Evolutionary conservation across 2,888 invertebrate genomes (phyloP), one percentile per base, ranked within the genome.

Genomic region (Chloroclystis v-ata): DNA sequence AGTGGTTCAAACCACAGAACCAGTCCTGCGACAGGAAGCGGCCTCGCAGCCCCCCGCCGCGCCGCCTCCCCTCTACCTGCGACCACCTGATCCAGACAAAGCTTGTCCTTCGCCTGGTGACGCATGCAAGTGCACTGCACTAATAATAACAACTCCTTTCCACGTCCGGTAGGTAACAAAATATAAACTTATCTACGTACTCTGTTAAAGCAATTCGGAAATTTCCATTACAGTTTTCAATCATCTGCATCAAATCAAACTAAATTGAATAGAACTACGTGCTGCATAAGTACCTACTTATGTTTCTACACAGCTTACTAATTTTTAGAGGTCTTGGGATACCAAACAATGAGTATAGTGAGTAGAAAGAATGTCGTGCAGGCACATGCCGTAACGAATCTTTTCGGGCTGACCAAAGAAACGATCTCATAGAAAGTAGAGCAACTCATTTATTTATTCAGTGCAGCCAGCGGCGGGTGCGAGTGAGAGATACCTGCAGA

Each of bases 391-490:
- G 42, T 61, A 60, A 60, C 65, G 53, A 67, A 67, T 69, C 72
- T 73, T 78, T 74, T 80, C 38, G 77, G 72, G 65, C 72, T 66
- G 75, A 77, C 77, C 75, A 82, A 83, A 84, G 79, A 84, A 84
- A 83, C 79, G 73, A 84, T 85, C 82, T 83, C 82, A 85, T 85
- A 86, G 87, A 87, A 87, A 87, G 87, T 87, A 79, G 87, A 85
- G 76, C 86, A 82, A 84, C 68, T 85, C 78, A 82, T 86, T 87
- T 85, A 86, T 83, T 85, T 86, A 86, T 84, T 85, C 84, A 82
- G 78, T 81, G 78, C 83, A 83, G 68, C 72, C 83, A 83, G 68
- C 72, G 61, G 67, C 70, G 76, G 69, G 82, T 79, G 81, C 71
- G 83, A 82, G 82, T 68, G 84, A 81, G 83, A 80, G 63, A 61